Percentiles rank a stretch among this genome's conserved stretches.
These are phyloP conservation scores for Trichacis sp. DNA, from an alignment of 2,888 invertebrate genomes.

Conservation along the genomic window DNA sequence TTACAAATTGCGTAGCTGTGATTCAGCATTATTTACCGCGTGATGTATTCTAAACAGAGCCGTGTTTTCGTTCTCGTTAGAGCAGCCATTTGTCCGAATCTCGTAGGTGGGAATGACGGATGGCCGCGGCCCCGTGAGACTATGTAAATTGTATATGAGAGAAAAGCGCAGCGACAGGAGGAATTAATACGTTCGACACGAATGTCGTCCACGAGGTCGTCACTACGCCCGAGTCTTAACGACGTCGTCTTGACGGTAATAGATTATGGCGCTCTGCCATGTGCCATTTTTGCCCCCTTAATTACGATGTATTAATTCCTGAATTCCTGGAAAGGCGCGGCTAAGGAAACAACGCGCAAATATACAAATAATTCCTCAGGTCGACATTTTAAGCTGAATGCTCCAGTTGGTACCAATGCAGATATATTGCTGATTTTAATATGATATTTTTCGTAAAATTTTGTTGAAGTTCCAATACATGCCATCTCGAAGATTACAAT, in stretches of 20 bases:
- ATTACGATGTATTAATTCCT: too few relatives aligned
- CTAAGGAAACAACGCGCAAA: too few relatives aligned
- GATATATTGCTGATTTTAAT: too few relatives aligned
- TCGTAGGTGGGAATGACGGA: slow-evolving; percentile 11
- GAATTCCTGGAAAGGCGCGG: too few relatives aligned
- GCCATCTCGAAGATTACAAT: too few relatives aligned
- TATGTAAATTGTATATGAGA: slow-evolving; percentile 5
- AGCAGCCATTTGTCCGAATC: slow-evolving; percentile 1
- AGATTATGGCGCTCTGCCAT: slow-evolving; percentile 56
- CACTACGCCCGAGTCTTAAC: slow-evolving; percentile 41
- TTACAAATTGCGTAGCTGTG: neutral
- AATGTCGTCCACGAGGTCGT: slow-evolving; percentile 28
- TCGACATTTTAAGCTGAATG: too few relatives aligned
- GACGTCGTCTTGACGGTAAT: slow-evolving; percentile 54
- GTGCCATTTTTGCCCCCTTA: neutral
- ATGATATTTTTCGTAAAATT: too few relatives aligned
- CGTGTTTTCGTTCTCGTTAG: slow-evolving; percentile 1
- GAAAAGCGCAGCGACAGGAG: slow-evolving; percentile 15
- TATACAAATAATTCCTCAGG: too few relatives aligned
- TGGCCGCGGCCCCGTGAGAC: slow-evolving; percentile 15
- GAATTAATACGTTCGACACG: slow-evolving; percentile 40
- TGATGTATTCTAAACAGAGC: neutral
- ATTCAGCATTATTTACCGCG: neutral
- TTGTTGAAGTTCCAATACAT: too few relatives aligned
- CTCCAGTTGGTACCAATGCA: too few relatives aligned